Conservation (phyloP, 2,113 vertebrate genomes). For the Petroica traversi region DNA sequence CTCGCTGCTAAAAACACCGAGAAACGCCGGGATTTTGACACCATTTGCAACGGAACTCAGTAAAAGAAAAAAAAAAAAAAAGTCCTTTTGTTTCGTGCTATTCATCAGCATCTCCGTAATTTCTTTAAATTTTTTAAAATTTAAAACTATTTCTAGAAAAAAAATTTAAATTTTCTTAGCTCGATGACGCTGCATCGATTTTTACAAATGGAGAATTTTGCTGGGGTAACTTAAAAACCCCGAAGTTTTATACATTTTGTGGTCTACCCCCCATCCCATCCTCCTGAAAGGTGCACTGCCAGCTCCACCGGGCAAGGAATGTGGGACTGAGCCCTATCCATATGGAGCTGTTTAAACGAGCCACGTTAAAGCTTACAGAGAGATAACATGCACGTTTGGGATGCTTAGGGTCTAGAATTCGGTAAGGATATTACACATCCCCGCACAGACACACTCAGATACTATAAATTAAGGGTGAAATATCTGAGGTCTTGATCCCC, state of each 20-base stretch:
- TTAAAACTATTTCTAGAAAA: neutral
- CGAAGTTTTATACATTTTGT: neutral
- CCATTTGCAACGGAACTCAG: neutral
- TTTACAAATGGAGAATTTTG: neutral
- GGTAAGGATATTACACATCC: slow-evolving; percentile 19
- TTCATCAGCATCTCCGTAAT: neutral
- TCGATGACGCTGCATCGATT: neutral
- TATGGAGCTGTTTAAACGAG: slow-evolving; percentile 55
- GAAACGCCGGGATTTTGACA: neutral
- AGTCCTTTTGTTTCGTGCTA: neutral
- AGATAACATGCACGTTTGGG: slow-evolving; percentile 49
- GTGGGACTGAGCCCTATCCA: slow-evolving; percentile 23
- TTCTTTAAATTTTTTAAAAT: neutral
- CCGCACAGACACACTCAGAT: neutral
- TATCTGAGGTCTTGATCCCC: slow-evolving; percentile 48
- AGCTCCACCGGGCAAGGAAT: slow-evolving; percentile 18
- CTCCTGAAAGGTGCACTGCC: neutral
- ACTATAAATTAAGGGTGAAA: slow-evolving; percentile 48
- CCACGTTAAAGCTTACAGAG: neutral
- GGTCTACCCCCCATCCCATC: neutral
- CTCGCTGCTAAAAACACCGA: neutral
- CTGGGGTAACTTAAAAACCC: accelerated
- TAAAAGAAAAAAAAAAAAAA: neutral
- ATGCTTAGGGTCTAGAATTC: slow-evolving; percentile 41
- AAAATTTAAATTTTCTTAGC: neutral